Base-by-base conservation (phyloP, 2,888 invertebrate species). In the Pollenia amentaria region DNA sequence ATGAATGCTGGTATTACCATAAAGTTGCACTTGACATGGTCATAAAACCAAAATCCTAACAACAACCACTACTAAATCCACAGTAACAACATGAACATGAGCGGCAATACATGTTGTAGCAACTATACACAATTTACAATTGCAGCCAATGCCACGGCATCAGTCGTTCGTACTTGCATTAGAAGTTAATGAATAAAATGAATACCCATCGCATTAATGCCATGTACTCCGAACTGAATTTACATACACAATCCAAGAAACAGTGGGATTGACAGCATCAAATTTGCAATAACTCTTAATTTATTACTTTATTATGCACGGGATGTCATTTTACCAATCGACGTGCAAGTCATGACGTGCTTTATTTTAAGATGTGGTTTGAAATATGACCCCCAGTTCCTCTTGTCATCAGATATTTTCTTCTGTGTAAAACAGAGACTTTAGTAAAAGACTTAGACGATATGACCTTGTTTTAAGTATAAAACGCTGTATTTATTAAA, bases 1-100 rank as follows among this genome's bases (percentile, higher is more conserved):
- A 79, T 80, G 73, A 81, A 81, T 48, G 65, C 57, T 42, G 42
- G 40, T 65, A 72, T 77, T n/a, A 76, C 18, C 64, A 82, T 44
- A 12, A 69, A 48, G 60, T 60, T 75, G 75, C 46, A 60, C 51
- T 72, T 64, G 79, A 79, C 67, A 64, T 76, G 76, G 64, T 46
- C 60, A 53, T 81, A 44, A 75, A 77, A 65, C 57, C 46, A 14
- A 65, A 69, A 16, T 69, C 18, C 21, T 8, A 60, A 42, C 48
- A 80, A 14, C 40, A 51, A n/a, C 40, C 62, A 14, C 21, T 11
- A 1, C 65, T 48, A 44, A 42, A 55, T 2, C 21, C n/a, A 53
- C 12, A 14, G 42, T 64, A 51, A n/a, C 60, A 40, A 57, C 57
- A 78, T 38, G 16, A n/a, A 21, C 10, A 38, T 16, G 0, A 72